Evolutionary conservation across 2,888 invertebrate genomes (phyloP).

Genomic region (Alcis repandata): DNA sequence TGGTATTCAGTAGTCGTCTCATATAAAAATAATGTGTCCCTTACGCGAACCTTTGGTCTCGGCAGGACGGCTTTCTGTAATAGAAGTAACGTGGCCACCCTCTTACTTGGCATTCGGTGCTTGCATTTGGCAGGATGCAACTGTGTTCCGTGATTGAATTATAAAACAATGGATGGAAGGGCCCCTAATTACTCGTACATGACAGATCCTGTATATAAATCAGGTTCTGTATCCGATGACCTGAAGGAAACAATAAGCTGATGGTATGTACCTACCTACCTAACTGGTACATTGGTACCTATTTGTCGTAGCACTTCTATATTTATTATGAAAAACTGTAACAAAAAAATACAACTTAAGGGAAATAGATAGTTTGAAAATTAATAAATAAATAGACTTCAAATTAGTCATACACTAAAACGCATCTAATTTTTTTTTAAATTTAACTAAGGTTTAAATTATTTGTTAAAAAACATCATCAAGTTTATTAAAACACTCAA

Average conservation of each 20-base stretch:
- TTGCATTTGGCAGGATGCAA: constrained; percentile 82
- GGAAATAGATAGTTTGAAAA: too few relatives aligned
- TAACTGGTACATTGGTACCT: too few relatives aligned
- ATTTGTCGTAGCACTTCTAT: too few relatives aligned
- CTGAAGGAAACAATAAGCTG: constrained; percentile 39
- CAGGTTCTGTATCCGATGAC: constrained; percentile 52
- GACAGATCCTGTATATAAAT: constrained; percentile 37
- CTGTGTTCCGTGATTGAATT: constrained; percentile 80
- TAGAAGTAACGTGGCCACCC: constrained; percentile 74
- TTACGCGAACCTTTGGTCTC: constrained; percentile 79
- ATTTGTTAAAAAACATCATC: too few relatives aligned
- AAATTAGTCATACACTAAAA: too few relatives aligned
- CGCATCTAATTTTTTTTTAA: too few relatives aligned
- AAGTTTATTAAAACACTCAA: too few relatives aligned
- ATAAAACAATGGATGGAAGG: constrained; percentile 60
- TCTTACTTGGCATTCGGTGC: constrained; percentile 80
- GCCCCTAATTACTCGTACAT: constrained; percentile 54
- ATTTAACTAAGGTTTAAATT: too few relatives aligned
- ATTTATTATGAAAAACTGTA: too few relatives aligned
- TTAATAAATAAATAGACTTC: too few relatives aligned
- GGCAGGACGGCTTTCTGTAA: constrained; percentile 65
- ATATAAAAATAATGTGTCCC: constrained; percentile 84
- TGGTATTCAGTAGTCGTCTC: constrained; percentile 80
- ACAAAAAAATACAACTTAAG: too few relatives aligned
- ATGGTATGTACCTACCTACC: background rate